These are phyloP conservation scores for Malacosoma neustria DNA, from an alignment of 2,888 invertebrate genomes.

Conservation along the genomic window DNA sequence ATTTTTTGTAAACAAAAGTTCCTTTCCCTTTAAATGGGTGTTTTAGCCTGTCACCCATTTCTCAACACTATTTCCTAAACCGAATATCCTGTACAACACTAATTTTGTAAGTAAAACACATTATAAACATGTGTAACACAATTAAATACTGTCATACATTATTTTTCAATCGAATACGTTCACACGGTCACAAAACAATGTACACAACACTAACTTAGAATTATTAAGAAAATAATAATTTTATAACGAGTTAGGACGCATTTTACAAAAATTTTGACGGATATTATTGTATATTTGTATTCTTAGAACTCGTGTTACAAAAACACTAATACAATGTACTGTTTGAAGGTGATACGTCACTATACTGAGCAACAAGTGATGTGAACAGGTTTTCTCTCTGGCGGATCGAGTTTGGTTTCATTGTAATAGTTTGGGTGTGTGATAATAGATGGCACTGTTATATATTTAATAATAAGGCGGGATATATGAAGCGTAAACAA, in stretches of 20 bases:
- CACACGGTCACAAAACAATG: slow-evolving; percentile 10
- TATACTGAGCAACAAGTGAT: slow-evolving; percentile 25
- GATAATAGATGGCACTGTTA: slow-evolving; percentile 33
- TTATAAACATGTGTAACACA: slow-evolving; percentile 19
- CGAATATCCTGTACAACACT: slow-evolving; percentile 7
- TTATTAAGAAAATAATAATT: too few relatives aligned
- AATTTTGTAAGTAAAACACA: slow-evolving; percentile 18
- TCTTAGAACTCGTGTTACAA: slow-evolving; percentile 43
- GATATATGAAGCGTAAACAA: neutral
- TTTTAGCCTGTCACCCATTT: slow-evolving; percentile 66
- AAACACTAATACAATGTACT: slow-evolving; percentile 36
- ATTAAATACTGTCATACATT: slow-evolving; percentile 35
- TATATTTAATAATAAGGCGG: neutral
- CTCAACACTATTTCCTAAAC: slow-evolving; percentile 40
- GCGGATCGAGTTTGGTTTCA: slow-evolving; percentile 26
- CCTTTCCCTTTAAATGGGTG: slow-evolving; percentile 63
- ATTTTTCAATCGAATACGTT: slow-evolving; percentile 7
- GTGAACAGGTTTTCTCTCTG: slow-evolving; percentile 44
- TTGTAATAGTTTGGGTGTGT: slow-evolving; percentile 26
- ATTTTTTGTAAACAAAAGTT: slow-evolving; percentile 45
- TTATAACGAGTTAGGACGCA: too few relatives aligned
- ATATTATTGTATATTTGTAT: too few relatives aligned
- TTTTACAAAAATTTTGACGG: too few relatives aligned
- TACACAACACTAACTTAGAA: slow-evolving; percentile 10
- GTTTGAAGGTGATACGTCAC: slow-evolving; percentile 39